These are phyloP conservation scores for Eremobia ochroleuca DNA, from an alignment of 2,888 invertebrate genomes.

Conservation along the genomic window DNA sequence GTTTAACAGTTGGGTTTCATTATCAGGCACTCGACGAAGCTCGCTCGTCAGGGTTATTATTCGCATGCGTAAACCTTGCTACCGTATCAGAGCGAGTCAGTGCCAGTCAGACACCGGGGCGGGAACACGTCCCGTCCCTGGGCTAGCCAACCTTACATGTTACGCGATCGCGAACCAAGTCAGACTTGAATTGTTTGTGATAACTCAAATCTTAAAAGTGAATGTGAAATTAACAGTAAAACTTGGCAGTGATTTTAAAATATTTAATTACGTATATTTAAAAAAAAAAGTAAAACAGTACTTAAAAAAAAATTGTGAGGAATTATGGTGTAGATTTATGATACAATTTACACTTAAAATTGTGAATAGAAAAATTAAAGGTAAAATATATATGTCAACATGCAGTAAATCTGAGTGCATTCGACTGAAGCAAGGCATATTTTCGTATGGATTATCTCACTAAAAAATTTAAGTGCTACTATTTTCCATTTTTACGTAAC, in stretches of 20 bases:
- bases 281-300: neutral
- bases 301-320: constrained; percentile 7
- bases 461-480: neutral
- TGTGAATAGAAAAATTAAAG: constrained; percentile 24
- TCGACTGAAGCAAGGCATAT: neutral
- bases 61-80: constrained; percentile 87
- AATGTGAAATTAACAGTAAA: constrained; percentile 57
- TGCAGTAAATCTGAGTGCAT: neutral
- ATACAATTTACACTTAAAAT: constrained; percentile 16
- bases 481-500: constrained; percentile 46
- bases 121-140: constrained; percentile 76
- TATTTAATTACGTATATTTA: neutral
- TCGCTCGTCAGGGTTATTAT: constrained; percentile 82
- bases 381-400: constrained; percentile 8
- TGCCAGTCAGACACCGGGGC: constrained; percentile 75
- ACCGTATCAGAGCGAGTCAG: constrained; percentile 82
- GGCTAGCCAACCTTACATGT: constrained; percentile 45
- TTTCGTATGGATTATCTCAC: constrained; percentile 1
- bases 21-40: constrained; percentile 81
- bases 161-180: constrained; percentile 72
- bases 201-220: constrained; percentile 49
- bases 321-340: constrained; percentile 28
- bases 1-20: constrained; percentile 83
- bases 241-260: constrained; percentile 51
- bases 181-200: constrained; percentile 56